phyloP scores from a whole-genome alignment of 1,140 invertebrate species.

The Olivierus martensii region DNA sequence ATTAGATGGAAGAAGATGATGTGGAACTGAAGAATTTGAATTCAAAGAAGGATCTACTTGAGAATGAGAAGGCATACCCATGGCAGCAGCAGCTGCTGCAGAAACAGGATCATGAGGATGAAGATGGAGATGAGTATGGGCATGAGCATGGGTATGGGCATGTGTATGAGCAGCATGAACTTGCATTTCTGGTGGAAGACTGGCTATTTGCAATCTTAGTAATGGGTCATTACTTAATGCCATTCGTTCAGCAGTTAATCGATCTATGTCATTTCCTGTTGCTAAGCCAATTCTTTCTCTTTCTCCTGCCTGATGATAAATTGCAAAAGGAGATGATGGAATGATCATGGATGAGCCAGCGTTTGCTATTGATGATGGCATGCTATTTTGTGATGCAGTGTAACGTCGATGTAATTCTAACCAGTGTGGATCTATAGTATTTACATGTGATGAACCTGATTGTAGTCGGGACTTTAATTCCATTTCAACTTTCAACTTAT shows the following conservation, averaged over 20 bases:
- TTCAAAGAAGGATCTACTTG: constrained; percentile 36
- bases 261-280: constrained; percentile 19
- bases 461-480: constrained; percentile 54
- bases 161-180: constrained; percentile 36
- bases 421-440: constrained; percentile 73
- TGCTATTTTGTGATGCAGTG: constrained; percentile 2
- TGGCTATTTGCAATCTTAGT: constrained; percentile 70
- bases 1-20: constrained; percentile 20
- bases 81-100: constrained; percentile 42
- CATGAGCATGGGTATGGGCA: constrained; percentile 66
- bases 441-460: constrained; percentile 27
- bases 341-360: neutral
- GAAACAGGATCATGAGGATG: constrained; percentile 49
- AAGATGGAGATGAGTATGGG: constrained; percentile 53
- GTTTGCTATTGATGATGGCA: too few relatives aligned
- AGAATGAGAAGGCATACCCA: constrained; percentile 39
- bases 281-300: constrained; percentile 9
- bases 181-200: constrained; percentile 59
- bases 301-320: constrained; percentile 10
- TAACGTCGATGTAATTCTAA: constrained; percentile 69
- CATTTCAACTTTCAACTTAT: constrained; percentile 35
- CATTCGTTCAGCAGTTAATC: constrained; percentile 46
- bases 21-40: constrained; percentile 25
- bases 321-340: neutral
- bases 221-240: constrained; percentile 55